Evolutionary conservation across 2,113 vertebrate species (phyloP), one percentile per base, ranked within the genome.

Genomic region (Corydoras sp.): DNA sequence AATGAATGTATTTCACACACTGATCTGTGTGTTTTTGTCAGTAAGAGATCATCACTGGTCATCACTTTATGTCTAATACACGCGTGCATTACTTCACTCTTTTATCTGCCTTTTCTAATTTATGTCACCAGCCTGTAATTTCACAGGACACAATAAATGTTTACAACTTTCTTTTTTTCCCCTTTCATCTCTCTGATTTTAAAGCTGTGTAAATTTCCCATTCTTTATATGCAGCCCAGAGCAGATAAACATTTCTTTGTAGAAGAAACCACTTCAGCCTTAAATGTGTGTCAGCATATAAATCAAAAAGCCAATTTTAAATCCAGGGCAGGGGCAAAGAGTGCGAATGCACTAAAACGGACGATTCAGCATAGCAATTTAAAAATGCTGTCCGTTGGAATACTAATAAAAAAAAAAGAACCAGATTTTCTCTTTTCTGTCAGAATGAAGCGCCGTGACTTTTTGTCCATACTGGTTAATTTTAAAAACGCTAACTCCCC

Each of bases 281-380:
- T n/a, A n/a, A 65, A 48, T 14, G 15, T 15, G 55, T n/a, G 32
- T 35, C 31, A 18, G 32, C 35, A 49, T 58, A 18, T 55, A 58
- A 65, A 58, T 58, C 62, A 65, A 54, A n/a, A 15, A 50, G 62
- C 35, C 35, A 58, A 9, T 58, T 72, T 14, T 24, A 13, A 48
- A 15, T 30, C 30, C 53, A 50, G 3, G 18, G 29, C 53, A 58
- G 54, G 43, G 24, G 24, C 30, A 24, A 0, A 58, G 53, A 31
- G n/a, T 49, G 24, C 14, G 12, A 56, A 58, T 13, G 31, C 51
- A 49, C 56, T 14, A 72, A 55, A 72, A 43, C 49, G 15, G 32
- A 71, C 62, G 70, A 72, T 63, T 72, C 62, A 65, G 70, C 60
- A 30, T 11, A 10, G 51, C n/a, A 43, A 56, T 43, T 43, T 43